Base-by-base conservation (phyloP, 23 tunicate genomes). In the Ciona savignyi region DNA sequence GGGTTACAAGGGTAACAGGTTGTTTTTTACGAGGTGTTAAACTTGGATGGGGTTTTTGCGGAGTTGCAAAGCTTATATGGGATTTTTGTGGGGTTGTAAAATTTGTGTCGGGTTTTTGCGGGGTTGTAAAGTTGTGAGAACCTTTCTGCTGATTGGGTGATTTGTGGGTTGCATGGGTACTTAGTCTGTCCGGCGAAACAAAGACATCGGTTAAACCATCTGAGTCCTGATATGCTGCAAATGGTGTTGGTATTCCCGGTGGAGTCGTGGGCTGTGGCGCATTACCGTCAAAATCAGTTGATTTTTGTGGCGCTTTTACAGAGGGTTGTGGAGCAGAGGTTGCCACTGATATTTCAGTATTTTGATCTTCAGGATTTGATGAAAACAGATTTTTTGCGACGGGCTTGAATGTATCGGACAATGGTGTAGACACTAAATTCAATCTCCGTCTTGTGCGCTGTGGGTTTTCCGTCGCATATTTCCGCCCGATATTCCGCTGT, bases 161-260 rank as follows among this genome's bases (percentile, higher is more conserved):
- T n/a, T n/a, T n/a, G n/a, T n/a, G n/a, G n/a, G n/a, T n/a, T 42
- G 9, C 15, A 9, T 42, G 56, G 56, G 56, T 9, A 6, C 11
- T 9, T 42, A 42, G 56, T 42, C 15, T 42, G 9, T 6, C 56
- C 15, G 56, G 56, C 15, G 56, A 42, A 6, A 15, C 9, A 32
- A 22, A 30, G 3, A 69, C 51, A 31, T 69, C 51, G 1, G 49
- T 33, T 3, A 11, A 2, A n/a, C 51, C 1, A 20, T 69, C 1
- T 4, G n/a, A n/a, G n/a, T 31, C 73, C 25, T 69, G 51, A 33
- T 69, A 69, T 1, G 73, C 33, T 24, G 51, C 51, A 33, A 69
- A 69, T 22, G 73, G 73, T 33, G 34, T 25, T 30, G 22, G 73
- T 1, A 3, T 23, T 32, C 51, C 22, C 9, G 51, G 6, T 22